Percentiles rank a stretch among this genome's conserved stretches.
Conservation (phyloP, 2,888 invertebrate genomes). For the Camponotus fellah region DNA sequence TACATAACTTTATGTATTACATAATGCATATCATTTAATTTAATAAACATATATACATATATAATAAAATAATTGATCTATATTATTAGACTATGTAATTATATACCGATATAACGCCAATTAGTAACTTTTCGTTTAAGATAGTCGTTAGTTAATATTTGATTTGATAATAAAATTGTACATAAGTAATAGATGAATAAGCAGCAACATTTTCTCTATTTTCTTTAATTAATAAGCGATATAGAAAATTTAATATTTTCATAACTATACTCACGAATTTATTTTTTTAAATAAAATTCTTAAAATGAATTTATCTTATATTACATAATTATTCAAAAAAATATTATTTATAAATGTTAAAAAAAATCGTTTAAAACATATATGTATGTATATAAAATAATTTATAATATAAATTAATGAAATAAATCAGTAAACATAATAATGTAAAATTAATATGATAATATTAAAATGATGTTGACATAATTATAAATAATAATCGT, state of each 20-base stretch:
- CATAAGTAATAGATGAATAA: background rate
- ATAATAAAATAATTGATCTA: background rate
- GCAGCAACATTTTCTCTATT: no score
- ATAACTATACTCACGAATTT: background rate
- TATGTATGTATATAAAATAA: background rate
- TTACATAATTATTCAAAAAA: background rate
- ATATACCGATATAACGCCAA: background rate
- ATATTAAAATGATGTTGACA: background rate
- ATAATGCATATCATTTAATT: constrained; percentile 7
- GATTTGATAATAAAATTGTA: background rate
- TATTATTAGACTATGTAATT: background rate
- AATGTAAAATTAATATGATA: background rate
- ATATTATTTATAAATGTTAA: background rate
- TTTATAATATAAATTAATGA: background rate
- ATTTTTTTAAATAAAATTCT: background rate
- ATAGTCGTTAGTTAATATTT: background rate
- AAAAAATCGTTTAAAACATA: background rate
- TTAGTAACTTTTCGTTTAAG: background rate
- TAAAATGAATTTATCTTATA: background rate
- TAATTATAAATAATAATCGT: background rate
- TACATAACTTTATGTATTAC: background rate
- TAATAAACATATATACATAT: background rate
- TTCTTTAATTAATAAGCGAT: background rate
- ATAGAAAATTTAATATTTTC: background rate
- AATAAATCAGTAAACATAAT: background rate